These are phyloP conservation scores for Sarcophaga peregrina DNA, from an alignment of 1,140 invertebrate genomes.

Conservation along the genomic window DNA sequence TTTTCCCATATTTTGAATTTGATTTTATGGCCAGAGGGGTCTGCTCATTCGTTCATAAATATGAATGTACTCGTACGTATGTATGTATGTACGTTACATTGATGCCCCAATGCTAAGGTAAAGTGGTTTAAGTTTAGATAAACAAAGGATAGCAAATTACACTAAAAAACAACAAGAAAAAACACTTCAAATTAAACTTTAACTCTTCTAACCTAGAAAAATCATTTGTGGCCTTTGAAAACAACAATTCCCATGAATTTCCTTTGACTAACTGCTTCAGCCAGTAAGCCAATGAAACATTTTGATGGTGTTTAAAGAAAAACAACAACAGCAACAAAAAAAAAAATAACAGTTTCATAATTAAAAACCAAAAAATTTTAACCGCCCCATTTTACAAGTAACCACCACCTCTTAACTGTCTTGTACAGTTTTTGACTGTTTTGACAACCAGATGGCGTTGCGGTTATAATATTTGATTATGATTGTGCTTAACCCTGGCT, in stretches of 20 bases:
- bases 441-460: conserved; percentile 21
- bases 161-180: no score
- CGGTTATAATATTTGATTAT: not conserved
- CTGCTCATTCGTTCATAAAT: not conserved
- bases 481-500: not conserved
- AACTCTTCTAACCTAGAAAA: no score
- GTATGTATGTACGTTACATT: not conserved
- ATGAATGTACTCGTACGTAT: no score
- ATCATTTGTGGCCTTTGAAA: no score
- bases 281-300: not conserved
- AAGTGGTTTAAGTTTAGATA: not conserved
- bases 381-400: not conserved
- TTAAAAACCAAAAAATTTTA: not conserved
- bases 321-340: not conserved
- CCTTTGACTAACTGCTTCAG: no score
- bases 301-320: not conserved
- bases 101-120: not conserved
- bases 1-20: not conserved
- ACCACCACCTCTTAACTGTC: not conserved
- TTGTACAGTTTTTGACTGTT: not conserved
- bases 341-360: no score
- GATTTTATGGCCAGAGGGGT: not conserved
- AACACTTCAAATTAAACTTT: no score
- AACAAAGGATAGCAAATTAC: no score
- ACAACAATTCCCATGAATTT: no score